Conservation (phyloP, 2,113 vertebrate species). For the Bombycilla garrulus region DNA sequence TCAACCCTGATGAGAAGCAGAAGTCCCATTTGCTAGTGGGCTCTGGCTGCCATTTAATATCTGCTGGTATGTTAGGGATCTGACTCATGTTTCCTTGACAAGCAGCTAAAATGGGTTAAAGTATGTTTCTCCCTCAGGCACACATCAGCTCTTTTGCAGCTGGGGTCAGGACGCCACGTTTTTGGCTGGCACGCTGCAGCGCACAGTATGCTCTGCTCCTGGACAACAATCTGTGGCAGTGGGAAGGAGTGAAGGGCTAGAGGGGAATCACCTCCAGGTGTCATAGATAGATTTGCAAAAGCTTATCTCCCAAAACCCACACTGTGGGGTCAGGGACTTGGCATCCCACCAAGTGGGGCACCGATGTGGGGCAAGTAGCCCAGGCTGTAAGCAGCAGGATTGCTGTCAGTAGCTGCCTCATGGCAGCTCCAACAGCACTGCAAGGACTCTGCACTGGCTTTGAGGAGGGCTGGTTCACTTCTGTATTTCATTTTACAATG, state of each 20-base stretch:
- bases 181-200: not conserved
- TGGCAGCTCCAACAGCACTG: fast-evolving
- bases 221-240: not conserved
- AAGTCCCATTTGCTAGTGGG: not conserved
- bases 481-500: not conserved
- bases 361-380: fast-evolving
- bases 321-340: not conserved
- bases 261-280: not conserved
- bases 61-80: conserved; percentile 9
- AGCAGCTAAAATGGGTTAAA: conserved; percentile 30
- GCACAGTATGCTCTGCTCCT: not conserved
- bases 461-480: not conserved
- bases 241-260: not conserved
- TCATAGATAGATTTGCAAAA: fast-evolving
- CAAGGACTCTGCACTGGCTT: not conserved
- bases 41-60: conserved; percentile 25
- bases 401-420: not conserved
- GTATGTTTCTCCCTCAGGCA: conserved; percentile 17
- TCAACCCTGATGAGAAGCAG: not conserved
- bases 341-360: fast-evolving
- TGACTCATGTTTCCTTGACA: conserved; percentile 25
- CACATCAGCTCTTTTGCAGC: not conserved
- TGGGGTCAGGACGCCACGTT: not conserved
- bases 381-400: not conserved
- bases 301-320: not conserved